These are phyloP conservation scores for Pseudorhiza aurosa DNA, from an alignment of 30 jellyfish, hydroid and myxozoan species.

Conservation along the genomic window DNA sequence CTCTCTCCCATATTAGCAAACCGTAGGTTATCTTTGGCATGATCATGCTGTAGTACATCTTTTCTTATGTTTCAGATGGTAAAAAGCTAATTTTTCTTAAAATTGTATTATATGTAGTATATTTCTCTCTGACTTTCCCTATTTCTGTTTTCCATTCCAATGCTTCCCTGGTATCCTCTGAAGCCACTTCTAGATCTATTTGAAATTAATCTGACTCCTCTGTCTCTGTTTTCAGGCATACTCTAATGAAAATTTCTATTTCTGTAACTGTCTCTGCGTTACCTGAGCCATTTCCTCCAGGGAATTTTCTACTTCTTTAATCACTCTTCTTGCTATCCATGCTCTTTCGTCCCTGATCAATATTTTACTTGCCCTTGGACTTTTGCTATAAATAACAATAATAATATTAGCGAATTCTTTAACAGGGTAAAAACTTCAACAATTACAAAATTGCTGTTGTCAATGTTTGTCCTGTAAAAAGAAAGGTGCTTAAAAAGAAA, in stretches of 20 bases:
- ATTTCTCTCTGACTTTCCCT: neutral
- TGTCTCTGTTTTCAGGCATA: conserved; percentile 1
- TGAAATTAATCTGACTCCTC: neutral
- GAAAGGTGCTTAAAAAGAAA: too few species aligned
- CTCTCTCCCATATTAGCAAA: neutral
- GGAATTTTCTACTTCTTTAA: neutral
- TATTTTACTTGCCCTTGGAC: too few species aligned
- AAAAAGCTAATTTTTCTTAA: neutral
- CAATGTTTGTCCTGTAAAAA: too few species aligned
- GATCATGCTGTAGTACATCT: neutral
- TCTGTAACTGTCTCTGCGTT: too few species aligned
- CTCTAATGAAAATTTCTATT: conserved; percentile 10
- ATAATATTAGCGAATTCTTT: too few species aligned
- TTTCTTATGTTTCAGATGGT: neutral
- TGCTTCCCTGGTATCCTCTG: too few species aligned
- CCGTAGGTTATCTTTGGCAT: neutral
- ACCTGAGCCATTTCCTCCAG: neutral
- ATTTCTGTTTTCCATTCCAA: neutral
- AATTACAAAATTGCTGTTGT: too few species aligned
- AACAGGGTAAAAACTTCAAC: too few species aligned
- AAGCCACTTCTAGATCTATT: neutral
- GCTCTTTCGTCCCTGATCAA: too few species aligned
- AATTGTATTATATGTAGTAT: neutral
- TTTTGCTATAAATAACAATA: too few species aligned
- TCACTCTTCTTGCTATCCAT: neutral